Percentiles rank a stretch among this genome's conserved stretches.
These are phyloP conservation scores for Pelmatolapia mariae DNA, from an alignment of 2,113 vertebrate genomes.

Conservation along the genomic window DNA sequence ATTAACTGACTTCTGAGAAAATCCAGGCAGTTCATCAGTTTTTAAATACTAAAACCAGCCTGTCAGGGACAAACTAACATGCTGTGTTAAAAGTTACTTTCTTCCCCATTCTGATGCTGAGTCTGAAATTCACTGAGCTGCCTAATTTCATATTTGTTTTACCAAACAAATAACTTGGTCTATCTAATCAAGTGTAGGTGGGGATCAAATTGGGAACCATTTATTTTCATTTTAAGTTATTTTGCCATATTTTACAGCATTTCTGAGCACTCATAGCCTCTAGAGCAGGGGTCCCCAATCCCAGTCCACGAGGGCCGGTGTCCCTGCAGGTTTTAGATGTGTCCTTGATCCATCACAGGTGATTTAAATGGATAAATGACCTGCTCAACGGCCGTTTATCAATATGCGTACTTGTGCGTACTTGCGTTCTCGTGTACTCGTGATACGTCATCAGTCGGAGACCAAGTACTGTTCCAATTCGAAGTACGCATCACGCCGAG, in stretches of 20 bases:
- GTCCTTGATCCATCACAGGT: too few relatives aligned
- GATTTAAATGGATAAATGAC: too few relatives aligned
- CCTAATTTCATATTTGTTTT: background rate
- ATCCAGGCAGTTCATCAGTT: background rate
- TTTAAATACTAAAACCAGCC: background rate
- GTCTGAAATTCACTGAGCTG: background rate
- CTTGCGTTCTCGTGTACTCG: too few relatives aligned
- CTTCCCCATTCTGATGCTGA: background rate
- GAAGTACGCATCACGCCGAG: too few relatives aligned
- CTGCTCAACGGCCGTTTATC: too few relatives aligned
- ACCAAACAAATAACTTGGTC: background rate
- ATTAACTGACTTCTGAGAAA: background rate
- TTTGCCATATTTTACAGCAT: background rate
- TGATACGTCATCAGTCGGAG: too few relatives aligned
- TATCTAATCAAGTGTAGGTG: background rate
- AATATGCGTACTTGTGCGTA: too few relatives aligned
- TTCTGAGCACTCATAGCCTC: fast-evolving
- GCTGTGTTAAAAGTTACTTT: background rate
- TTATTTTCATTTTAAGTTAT: background rate
- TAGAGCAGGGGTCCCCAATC: background rate
- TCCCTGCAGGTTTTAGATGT: too few relatives aligned
- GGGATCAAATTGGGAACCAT: background rate
- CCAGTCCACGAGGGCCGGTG: too few relatives aligned
- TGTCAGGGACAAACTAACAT: background rate
- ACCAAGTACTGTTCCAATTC: too few relatives aligned